Base-by-base conservation (phyloP, 2,113 vertebrate genomes). In the Hepsetus odoe region DNA sequence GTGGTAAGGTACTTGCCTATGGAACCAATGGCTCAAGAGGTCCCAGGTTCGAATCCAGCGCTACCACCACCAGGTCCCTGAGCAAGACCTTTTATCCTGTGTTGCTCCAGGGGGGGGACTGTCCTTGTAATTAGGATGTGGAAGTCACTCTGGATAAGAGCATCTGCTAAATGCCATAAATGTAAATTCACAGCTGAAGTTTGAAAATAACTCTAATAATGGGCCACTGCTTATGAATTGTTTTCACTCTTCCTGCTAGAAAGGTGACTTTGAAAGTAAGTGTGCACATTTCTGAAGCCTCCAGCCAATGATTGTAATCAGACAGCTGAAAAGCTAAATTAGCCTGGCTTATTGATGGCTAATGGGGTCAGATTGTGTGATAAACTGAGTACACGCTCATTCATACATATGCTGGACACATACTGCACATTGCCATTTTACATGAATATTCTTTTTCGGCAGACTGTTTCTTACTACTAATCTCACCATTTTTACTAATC, bases 181-280 rank as follows among this genome's bases (percentile, higher is more conserved):
- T n/a, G n/a, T n/a, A n/a, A n/a, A n/a, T n/a, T n/a, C n/a, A n/a
- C n/a, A n/a, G n/a, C n/a, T 49, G 3, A 49, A 4, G 16, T 11
- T 20, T 49, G 18, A 49, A 6, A 49, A 6, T 49, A 18, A 18
- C 18, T 20, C 16, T 14, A 33, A 18, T 30, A 33, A 7, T 62
- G 20, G 20, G 26, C 30, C 32, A 3, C 3, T 49, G 56, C 55
- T 58, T 7, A 61, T 7, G 28, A 38, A 44, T 79, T 30, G 65
- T 80, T 79, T 79, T 71, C 72, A 11, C 28, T 44, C 12, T 53
- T 22, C 16, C 22, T 80, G 70, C 53, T 65, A 67, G 46, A 61
- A 72, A 81, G 72, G 65, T 83, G 79, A 80, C 72, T 79, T 81
- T 83, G 76, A 22, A 30, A 2, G 18, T 66, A 40, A 40, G 40